These are phyloP conservation scores for Shargacucullia verbasci DNA, from an alignment of 2,888 invertebrate genomes.

Conservation along the genomic window DNA sequence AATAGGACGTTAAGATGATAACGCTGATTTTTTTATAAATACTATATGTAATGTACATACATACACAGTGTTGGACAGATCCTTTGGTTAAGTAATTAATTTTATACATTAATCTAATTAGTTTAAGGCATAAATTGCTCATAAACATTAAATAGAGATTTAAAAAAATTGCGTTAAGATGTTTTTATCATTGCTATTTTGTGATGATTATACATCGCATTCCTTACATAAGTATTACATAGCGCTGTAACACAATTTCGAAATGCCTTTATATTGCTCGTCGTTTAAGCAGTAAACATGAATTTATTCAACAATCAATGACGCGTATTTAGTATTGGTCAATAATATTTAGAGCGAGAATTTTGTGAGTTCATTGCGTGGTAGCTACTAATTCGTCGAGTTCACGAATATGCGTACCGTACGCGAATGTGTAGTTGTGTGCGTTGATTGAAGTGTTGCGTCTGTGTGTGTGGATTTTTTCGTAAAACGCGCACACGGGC, in stretches of 20 bases:
- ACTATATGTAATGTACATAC: no score
- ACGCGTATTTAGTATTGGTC: conserved; percentile 49
- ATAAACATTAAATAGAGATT: background rate
- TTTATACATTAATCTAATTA: no score
- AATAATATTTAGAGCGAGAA: conserved; percentile 59
- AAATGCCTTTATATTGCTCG: conserved; percentile 38
- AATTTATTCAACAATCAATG: conserved; percentile 52
- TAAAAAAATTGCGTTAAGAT: background rate
- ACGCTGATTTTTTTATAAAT: no score
- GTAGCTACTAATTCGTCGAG: conserved; percentile 49
- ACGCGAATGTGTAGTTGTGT: conserved; percentile 54
- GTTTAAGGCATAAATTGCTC: no score
- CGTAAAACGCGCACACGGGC: conserved; percentile 76
- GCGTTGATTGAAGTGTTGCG: conserved; percentile 68
- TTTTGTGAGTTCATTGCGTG: conserved; percentile 58
- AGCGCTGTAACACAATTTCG: conserved; percentile 36
- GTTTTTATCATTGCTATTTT: conserved; percentile 16
- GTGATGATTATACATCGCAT: conserved; percentile 19
- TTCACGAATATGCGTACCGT: conserved; percentile 48
- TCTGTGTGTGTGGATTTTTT: conserved; percentile 74
- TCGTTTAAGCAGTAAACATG: conserved; percentile 42
- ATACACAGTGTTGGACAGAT: no score
- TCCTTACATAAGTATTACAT: conserved; percentile 42
- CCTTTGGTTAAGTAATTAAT: no score
- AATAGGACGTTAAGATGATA: no score